A percentile compares a stretch with the other conserved stretches of the same genome.
Conservation (phyloP, 2,888 invertebrate species). For the Pilophorus perplexus region DNA sequence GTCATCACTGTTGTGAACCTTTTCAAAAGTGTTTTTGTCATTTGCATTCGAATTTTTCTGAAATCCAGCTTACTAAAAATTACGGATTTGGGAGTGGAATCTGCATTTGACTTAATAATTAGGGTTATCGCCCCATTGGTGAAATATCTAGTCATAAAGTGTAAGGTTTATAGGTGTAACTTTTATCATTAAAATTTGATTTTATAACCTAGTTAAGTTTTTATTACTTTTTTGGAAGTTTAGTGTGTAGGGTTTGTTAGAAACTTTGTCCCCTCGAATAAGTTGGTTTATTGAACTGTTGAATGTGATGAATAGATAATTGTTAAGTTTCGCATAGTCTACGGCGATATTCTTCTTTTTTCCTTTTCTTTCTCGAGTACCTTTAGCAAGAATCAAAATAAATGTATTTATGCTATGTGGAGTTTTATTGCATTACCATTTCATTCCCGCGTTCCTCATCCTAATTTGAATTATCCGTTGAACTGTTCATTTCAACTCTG, state of each 20-base stretch:
- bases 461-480: too few relatives aligned
- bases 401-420: slow-evolving; percentile 32
- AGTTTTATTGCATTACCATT: too few relatives aligned
- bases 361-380: slow-evolving; percentile 3
- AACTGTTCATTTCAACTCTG: too few relatives aligned
- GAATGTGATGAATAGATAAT: slow-evolving; percentile 33
- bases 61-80: too few relatives aligned
- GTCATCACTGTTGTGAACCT: too few relatives aligned
- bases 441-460: too few relatives aligned
- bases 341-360: slow-evolving; percentile 6
- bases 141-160: background rate
- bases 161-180: background rate
- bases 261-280: too few relatives aligned
- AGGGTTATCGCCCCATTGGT: too few relatives aligned
- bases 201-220: background rate
- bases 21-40: too few relatives aligned
- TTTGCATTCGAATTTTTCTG: too few relatives aligned
- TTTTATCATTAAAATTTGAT: background rate
- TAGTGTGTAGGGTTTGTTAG: background rate
- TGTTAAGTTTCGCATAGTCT: slow-evolving; percentile 39
- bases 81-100: too few relatives aligned
- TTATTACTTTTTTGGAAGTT: background rate
- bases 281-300: slow-evolving; percentile 12
- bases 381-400: slow-evolving; percentile 32
- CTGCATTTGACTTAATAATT: too few relatives aligned